Base-by-base conservation (phyloP, 2,888 invertebrate genomes). In the Stenichneumon culpator region DNA sequence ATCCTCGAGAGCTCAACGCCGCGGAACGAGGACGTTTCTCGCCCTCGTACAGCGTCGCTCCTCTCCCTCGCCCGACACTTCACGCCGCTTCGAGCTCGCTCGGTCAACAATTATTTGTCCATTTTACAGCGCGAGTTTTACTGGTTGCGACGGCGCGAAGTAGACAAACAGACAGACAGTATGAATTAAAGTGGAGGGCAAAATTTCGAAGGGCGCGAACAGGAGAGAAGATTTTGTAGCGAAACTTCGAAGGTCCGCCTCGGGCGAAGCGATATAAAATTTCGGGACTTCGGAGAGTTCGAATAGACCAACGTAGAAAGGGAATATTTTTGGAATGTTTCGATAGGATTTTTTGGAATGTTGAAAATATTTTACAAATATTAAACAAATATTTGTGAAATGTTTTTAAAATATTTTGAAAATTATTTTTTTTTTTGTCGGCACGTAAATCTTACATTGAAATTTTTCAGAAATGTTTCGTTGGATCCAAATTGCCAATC, bases 31-130 rank as follows among this genome's bases (percentile, higher is more conserved):
- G 50, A 65, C 52, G 19, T 32, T 57, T 82, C 65, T 70, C 72
- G 47, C 70, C 25, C 52, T 36, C 36, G 7, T 14, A 16, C n/a
- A 7, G 32, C 69, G 16, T 65, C 28, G 44, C 1, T 16, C 28
- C 50, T 54, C 52, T 11, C 44, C 14, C 44, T 16, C 32, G 19
- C 32, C 32, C 47, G 63, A 68, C 54, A 57, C 57, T 57, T 54
- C 25, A 22, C 52, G 22, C 39, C n/a, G 36, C 47, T 28, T 67
- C 32, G 65, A 19, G 4, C 7, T 22, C 19, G n/a, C 28, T 36
- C 57, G 28, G 39, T 14, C 72, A 70, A 79, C 74, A 79, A 85
- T 85, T 85, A 82, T 70, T 85, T 79, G 47, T 82, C 74, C 36
- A 82, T 79, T 82, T 82, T 85, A 82, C 69, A 79, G 69, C 16